phyloP scores from a whole-genome alignment of 2,888 invertebrate genomes.

The Geotrupes spiniger region DNA sequence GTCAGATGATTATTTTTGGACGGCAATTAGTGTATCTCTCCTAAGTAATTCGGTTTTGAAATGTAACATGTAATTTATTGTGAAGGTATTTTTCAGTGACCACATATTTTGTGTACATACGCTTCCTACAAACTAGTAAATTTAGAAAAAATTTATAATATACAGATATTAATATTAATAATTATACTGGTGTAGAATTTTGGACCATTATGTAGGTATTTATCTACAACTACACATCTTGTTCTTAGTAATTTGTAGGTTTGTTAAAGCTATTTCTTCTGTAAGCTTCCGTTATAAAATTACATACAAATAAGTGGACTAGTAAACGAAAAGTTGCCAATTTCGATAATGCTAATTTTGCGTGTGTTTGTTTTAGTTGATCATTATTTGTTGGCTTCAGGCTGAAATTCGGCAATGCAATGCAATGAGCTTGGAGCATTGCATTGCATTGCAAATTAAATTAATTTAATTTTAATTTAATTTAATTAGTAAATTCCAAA shows the following conservation, averaged over 20 bases:
- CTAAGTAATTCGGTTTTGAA: no score
- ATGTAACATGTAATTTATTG: background rate
- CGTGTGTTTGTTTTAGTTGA: no score
- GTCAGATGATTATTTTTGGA: no score
- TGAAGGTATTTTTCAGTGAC: slow-evolving; percentile 10
- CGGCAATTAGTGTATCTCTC: no score
- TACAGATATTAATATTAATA: slow-evolving; percentile 10
- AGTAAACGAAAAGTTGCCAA: no score
- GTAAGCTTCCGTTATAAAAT: slow-evolving; percentile 4
- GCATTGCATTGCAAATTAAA: no score
- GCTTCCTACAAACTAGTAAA: slow-evolving; percentile 7
- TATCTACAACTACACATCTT: slow-evolving; percentile 12
- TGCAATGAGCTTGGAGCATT: no score
- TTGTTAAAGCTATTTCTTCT: slow-evolving; percentile 16
- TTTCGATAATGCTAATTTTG: no score
- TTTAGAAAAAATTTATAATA: slow-evolving; percentile 15
- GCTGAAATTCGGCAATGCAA: no score
- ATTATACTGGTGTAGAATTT: slow-evolving; percentile 13
- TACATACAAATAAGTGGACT: slow-evolving; percentile 3
- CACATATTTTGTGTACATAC: slow-evolving; percentile 7
- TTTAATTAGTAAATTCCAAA: no score
- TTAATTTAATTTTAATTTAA: no score
- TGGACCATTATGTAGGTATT: slow-evolving; percentile 23
- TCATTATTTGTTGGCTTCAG: no score
- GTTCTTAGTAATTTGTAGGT: slow-evolving; percentile 12